Evolutionary conservation across 2,888 invertebrate species (phyloP).

Genomic region (Orgyia antiqua): DNA sequence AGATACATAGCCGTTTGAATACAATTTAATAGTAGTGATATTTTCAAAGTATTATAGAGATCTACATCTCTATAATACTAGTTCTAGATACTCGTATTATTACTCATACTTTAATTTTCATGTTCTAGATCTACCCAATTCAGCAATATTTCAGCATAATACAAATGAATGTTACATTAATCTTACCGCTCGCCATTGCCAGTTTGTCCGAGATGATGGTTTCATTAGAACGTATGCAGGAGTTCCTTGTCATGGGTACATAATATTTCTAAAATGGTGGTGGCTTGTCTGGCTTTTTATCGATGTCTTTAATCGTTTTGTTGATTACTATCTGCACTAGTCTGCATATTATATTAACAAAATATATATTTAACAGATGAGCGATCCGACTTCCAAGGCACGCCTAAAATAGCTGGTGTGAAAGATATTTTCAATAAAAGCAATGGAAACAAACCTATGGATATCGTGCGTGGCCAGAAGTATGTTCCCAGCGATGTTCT

Average conservation of each 20-base stretch:
- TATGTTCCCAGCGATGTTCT: slow-evolving; percentile 28
- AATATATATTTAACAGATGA: slow-evolving; percentile 40
- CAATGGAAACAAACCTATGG: slow-evolving; percentile 15
- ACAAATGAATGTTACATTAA: slow-evolving; percentile 76
- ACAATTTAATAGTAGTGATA: too few relatives aligned
- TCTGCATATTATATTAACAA: not conserved
- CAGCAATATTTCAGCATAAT: slow-evolving; percentile 78
- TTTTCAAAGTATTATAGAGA: too few relatives aligned
- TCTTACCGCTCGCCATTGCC: slow-evolving; percentile 75
- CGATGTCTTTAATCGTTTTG: not conserved
- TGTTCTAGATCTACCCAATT: slow-evolving; percentile 76
- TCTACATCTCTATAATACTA: too few relatives aligned
- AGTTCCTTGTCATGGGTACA: slow-evolving; percentile 71
- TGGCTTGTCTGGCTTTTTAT: too few relatives aligned
- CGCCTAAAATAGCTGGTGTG: slow-evolving; percentile 22
- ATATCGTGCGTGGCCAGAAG: slow-evolving; percentile 32
- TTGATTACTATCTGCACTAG: not conserved
- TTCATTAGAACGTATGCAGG: slow-evolving; percentile 77
- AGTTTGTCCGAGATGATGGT: slow-evolving; percentile 77
- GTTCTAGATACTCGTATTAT: too few relatives aligned
- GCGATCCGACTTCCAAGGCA: slow-evolving; percentile 39
- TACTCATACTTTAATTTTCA: too few relatives aligned
- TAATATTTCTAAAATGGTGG: too few relatives aligned
- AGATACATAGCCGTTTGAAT: too few relatives aligned
- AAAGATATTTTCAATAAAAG: slow-evolving; percentile 37